phyloP scores from a whole-genome alignment of 1,140 invertebrate species.

The Halesus radiatus region DNA sequence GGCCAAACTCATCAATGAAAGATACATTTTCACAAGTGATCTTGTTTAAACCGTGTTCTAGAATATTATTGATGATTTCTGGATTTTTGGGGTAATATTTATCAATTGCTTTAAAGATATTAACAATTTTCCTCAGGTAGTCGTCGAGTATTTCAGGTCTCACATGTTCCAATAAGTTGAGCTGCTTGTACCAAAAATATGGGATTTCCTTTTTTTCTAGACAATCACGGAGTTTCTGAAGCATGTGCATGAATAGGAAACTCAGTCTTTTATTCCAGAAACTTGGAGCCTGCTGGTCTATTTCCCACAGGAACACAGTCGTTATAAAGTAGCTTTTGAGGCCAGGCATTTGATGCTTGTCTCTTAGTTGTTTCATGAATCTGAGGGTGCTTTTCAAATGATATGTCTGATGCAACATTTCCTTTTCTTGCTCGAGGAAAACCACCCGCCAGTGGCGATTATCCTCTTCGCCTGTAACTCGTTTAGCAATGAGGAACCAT shows the following conservation, averaged over 20 bases:
- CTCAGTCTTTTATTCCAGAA: conserved; percentile 18
- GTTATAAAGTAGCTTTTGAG: conserved; percentile 20
- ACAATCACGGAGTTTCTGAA: no score
- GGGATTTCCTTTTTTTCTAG: no score
- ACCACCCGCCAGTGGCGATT: conserved; percentile 7
- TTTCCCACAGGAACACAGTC: conserved; percentile 15
- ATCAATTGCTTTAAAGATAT: neutral
- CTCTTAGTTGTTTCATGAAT: no score
- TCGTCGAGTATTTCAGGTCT: neutral
- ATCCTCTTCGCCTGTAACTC: neutral
- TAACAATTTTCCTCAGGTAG: neutral
- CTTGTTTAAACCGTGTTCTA: no score
- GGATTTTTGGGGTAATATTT: conserved; percentile 17
- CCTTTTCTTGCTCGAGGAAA: neutral
- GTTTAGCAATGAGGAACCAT: conserved; percentile 23
- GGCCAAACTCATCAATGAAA: no score
- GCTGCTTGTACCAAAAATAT: no score
- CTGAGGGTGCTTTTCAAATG: no score
- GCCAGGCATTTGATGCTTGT: neutral
- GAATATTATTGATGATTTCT: no score
- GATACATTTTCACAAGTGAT: no score
- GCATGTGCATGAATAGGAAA: no score
- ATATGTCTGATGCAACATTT: neutral
- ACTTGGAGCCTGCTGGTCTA: neutral
- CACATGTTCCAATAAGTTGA: conserved; percentile 7